Conservation (phyloP, 1,140 invertebrate species). For the Drosophila kurseongensis region DNA sequence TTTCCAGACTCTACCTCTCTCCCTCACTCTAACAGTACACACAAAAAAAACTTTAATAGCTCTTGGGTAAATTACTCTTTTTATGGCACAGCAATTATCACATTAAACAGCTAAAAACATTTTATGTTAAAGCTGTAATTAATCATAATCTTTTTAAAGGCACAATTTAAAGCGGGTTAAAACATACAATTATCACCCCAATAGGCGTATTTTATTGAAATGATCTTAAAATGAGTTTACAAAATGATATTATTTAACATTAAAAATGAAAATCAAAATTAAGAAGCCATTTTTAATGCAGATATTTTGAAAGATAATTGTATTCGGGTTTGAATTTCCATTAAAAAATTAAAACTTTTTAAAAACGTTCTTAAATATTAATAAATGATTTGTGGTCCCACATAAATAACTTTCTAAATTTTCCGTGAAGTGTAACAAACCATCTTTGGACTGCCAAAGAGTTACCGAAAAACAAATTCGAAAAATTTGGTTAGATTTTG, state of each 20-base stretch:
- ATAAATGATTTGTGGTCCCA: neutral
- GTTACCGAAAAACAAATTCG: slow-evolving; percentile 26
- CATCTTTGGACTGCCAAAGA: slow-evolving; percentile 18
- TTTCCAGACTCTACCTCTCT: slow-evolving; percentile 3
- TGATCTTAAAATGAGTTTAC: too few relatives aligned
- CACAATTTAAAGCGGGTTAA: neutral
- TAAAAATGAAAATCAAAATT: too few relatives aligned
- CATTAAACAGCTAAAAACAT: neutral
- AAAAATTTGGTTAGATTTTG: slow-evolving; percentile 36
- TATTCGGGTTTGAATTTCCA: too few relatives aligned
- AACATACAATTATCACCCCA: neutral
- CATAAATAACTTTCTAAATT: neutral
- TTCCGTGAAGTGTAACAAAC: slow-evolving; percentile 10
- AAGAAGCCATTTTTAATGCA: too few relatives aligned
- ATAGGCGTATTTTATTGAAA: too few relatives aligned
- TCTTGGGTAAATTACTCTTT: neutral
- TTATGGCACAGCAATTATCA: neutral
- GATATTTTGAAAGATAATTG: too few relatives aligned
- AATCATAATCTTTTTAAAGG: neutral
- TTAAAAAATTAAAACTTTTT: too few relatives aligned
- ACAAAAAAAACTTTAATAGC: neutral
- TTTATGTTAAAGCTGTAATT: neutral
- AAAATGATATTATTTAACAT: too few relatives aligned
- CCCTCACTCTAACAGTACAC: neutral
- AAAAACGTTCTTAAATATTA: neutral